Evolutionary conservation across 1,140 invertebrate species (phyloP).

Genomic region (Anoplophora glabripennis): DNA sequence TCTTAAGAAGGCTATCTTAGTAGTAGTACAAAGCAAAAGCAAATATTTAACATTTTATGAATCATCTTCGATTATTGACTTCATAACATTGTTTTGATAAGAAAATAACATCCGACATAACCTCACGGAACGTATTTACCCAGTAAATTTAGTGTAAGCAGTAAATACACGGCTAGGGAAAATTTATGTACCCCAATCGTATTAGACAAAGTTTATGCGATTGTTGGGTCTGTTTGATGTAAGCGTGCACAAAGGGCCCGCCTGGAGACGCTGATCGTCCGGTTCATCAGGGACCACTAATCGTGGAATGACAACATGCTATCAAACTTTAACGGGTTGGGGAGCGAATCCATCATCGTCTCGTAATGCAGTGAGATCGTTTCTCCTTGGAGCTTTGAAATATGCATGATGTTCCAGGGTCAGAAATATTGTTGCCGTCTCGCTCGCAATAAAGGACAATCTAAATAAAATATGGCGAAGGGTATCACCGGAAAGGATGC

Average conservation of each 20-base stretch:
- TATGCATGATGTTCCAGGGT: slow-evolving; percentile 9
- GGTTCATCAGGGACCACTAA: slow-evolving; percentile 27
- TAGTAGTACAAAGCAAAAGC: too few species aligned
- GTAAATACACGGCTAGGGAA: background rate
- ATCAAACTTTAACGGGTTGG: slow-evolving; percentile 29
- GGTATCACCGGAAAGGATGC: too few species aligned
- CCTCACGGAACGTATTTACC: too few species aligned
- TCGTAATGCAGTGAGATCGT: slow-evolving; percentile 16
- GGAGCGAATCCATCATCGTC: slow-evolving; percentile 23
- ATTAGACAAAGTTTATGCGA: slow-evolving; percentile 18
- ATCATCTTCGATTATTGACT: too few species aligned
- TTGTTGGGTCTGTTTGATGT: slow-evolving; percentile 20
- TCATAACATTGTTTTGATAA: too few species aligned
- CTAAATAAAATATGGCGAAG: too few species aligned
- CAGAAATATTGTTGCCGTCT: too few species aligned
- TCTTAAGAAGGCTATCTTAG: too few species aligned
- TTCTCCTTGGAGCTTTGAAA: slow-evolving; percentile 10
- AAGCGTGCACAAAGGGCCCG: slow-evolving; percentile 7
- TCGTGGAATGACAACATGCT: slow-evolving; percentile 26
- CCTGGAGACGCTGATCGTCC: slow-evolving; percentile 1
- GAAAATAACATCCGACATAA: too few species aligned
- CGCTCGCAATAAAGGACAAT: too few species aligned
- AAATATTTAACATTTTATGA: too few species aligned
- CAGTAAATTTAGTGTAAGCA: too few species aligned
- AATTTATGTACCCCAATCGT: slow-evolving; percentile 22